Evolutionary conservation across 2,113 vertebrate genomes (phyloP), one percentile per base, ranked within the genome.

Genomic region (Ciconia boyciana): DNA sequence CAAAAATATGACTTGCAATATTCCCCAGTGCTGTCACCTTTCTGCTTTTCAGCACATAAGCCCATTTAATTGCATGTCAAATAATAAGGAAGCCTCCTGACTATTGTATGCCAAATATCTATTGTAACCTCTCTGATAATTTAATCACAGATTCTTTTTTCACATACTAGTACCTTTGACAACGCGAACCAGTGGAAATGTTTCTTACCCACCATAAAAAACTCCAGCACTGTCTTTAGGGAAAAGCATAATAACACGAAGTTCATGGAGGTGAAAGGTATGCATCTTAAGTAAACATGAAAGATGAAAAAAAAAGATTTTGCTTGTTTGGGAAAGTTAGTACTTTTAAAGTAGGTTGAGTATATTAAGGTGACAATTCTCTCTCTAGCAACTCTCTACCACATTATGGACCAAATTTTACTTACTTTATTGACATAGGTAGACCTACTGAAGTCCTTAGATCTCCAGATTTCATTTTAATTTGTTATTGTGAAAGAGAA

Each of bases 11-110:
- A 49, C 41, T 77, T 52, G 11, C 22, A 71, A 21, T 68, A 71
- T 74, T 86, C 68, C 48, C 48, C 25, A 78, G 20, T 0, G 0
- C 13, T 75, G n/a, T 75, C 51, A 81, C 19, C 44, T 80, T 87
- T 91, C 57, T 55, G 15, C 34, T 95, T 89, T 83, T 75, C 64
- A 91, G 25, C 51, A 87, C 32, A 49, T 87, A 87, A 90, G 24
- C 49, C n/a, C 68, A 76, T 72, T 93, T 93, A 95, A 89, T 77
- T 86, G 36, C 58, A 74, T 57, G 29, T 91, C 83, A 94, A 78
- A 89, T 77, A 95, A 43, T 12, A 79, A 26, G 41, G 24, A 93
- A 84, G 20, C 43, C 54, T 85, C 32, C 57, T 79, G 43, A 88
- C 31, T 93, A 44, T 57, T 87, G 61, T 74, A 76, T 86, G 75